Conservation (phyloP, 2,888 invertebrate genomes). For the Acronicta psi region DNA sequence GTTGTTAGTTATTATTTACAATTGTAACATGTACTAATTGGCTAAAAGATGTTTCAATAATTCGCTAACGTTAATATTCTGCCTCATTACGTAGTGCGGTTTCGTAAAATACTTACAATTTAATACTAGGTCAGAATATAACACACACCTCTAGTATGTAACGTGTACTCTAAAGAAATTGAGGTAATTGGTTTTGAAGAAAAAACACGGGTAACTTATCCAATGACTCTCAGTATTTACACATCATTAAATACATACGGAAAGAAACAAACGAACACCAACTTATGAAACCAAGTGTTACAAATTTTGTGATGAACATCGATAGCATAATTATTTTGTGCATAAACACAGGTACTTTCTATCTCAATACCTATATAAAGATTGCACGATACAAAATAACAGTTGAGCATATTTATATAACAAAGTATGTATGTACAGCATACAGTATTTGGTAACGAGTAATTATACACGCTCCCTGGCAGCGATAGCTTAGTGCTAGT, state of each 20-base stretch:
- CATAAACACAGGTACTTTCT: slow-evolving; percentile 71
- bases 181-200: slow-evolving; percentile 88
- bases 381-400: slow-evolving; percentile 75
- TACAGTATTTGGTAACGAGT: slow-evolving; percentile 76
- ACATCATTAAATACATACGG: slow-evolving; percentile 67
- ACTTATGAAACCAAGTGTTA: slow-evolving; percentile 50
- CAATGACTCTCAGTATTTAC: slow-evolving; percentile 86
- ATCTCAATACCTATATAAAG: slow-evolving; percentile 69
- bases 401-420: slow-evolving; percentile 70
- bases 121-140: slow-evolving; percentile 81
- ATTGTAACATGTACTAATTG: slow-evolving; percentile 71
- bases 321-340: slow-evolving; percentile 52
- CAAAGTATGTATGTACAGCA: slow-evolving; percentile 69
- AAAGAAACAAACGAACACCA: slow-evolving; percentile 59
- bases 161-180: slow-evolving; percentile 85
- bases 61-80: slow-evolving; percentile 68
- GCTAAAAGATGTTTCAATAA: slow-evolving; percentile 70
- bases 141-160: slow-evolving; percentile 78
- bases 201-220: slow-evolving; percentile 86
- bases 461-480: slow-evolving; percentile 58
- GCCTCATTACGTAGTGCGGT: slow-evolving; percentile 72
- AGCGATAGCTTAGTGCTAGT: slow-evolving; percentile 41
- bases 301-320: slow-evolving; percentile 65
- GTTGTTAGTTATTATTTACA: slow-evolving; percentile 80
- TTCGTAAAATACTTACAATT: slow-evolving; percentile 77